Conservation (phyloP, 2,888 invertebrate species). For the Calliopum simillimum region DNA sequence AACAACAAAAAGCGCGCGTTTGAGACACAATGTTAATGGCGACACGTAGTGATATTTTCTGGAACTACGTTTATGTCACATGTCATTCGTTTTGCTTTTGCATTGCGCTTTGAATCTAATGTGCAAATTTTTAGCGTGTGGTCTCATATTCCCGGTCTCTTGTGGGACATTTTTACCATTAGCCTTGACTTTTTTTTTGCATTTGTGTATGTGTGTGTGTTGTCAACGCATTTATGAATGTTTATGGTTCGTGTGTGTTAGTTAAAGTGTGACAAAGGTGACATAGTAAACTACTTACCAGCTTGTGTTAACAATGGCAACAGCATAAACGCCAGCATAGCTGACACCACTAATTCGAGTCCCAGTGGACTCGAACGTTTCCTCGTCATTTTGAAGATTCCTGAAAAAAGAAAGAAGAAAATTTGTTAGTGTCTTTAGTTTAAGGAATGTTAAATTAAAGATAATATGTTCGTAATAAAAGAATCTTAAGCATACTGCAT, state of each 20-base stretch:
- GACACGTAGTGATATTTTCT: background rate
- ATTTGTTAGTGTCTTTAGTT: slow-evolving; percentile 19
- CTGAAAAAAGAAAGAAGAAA: slow-evolving; percentile 50
- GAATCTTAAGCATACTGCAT: no score
- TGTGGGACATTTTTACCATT: no score
- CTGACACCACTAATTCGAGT: slow-evolving; percentile 64
- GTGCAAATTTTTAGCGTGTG: background rate
- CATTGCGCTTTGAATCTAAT: background rate
- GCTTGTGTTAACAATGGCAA: slow-evolving; percentile 60
- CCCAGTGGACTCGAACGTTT: slow-evolving; percentile 67
- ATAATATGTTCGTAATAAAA: no score
- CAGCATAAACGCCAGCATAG: slow-evolving; percentile 54
- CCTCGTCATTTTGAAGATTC: slow-evolving; percentile 62
- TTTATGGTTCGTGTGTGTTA: background rate
- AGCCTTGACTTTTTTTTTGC: background rate
- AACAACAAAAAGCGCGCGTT: background rate
- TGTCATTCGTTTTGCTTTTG: background rate
- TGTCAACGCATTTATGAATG: background rate
- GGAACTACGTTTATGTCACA: background rate
- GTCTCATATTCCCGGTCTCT: no score
- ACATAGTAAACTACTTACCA: slow-evolving; percentile 60
- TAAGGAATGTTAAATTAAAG: no score
- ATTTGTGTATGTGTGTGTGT: background rate
- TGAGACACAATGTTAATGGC: slow-evolving; percentile 1
- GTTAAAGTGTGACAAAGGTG: background rate